phyloP scores from a whole-genome alignment of 1,140 invertebrate species.

The Dermatophagoides farinae region DNA sequence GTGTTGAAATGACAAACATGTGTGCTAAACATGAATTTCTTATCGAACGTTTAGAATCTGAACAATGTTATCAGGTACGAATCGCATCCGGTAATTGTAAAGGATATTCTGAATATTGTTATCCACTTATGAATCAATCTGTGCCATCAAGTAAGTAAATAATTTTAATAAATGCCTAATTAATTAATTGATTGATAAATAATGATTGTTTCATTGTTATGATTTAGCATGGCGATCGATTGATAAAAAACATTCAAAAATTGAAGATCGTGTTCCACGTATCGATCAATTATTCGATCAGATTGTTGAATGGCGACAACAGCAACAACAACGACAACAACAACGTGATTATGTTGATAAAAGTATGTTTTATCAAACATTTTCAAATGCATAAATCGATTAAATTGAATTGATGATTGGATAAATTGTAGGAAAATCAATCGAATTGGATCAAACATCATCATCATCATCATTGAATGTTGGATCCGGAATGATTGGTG shows the following conservation, averaged over 20 bases:
- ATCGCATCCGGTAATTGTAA: slow-evolving; percentile 61
- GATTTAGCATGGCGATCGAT: slow-evolving; percentile 35
- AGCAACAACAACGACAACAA: slow-evolving; percentile 3
- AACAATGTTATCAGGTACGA: slow-evolving; percentile 63
- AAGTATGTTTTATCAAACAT: too few relatives aligned
- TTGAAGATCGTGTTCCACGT: slow-evolving; percentile 39
- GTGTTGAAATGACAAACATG: slow-evolving; percentile 43
- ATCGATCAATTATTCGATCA: slow-evolving; percentile 48
- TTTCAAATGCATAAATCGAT: too few relatives aligned
- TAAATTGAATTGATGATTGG: too few relatives aligned
- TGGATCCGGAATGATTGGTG: too few relatives aligned
- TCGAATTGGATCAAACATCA: too few relatives aligned
- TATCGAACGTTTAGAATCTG: slow-evolving; percentile 44
- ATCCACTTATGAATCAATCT: slow-evolving; percentile 23
- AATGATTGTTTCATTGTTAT: not conserved
- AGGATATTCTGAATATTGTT: slow-evolving; percentile 36
- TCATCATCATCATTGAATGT: too few relatives aligned
- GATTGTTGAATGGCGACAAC: slow-evolving; percentile 24
- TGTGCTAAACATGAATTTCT: slow-evolving; percentile 31
- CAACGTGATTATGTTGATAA: too few relatives aligned
- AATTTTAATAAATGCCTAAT: slow-evolving; percentile 1
- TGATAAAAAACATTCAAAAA: slow-evolving; percentile 41
- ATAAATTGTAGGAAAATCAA: too few relatives aligned
- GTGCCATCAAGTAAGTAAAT: slow-evolving; percentile 61
- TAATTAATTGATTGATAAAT: not conserved